Evolutionary conservation across 2,888 invertebrate genomes (phyloP).

Genomic region (Ferdinandea cuprea): DNA sequence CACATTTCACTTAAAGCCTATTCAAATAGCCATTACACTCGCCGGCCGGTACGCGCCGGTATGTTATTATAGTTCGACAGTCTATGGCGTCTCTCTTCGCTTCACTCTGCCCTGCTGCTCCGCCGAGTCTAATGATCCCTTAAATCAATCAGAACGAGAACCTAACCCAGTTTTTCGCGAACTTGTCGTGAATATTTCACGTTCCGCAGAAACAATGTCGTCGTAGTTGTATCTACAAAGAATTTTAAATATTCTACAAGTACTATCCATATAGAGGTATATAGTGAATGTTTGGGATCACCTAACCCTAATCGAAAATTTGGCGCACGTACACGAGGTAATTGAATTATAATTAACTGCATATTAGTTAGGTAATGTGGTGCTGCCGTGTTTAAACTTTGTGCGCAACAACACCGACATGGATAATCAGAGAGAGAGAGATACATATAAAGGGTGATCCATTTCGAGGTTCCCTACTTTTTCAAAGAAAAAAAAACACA

Average conservation of each 20-base stretch:
- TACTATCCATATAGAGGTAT: neutral
- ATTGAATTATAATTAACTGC: conserved; percentile 74
- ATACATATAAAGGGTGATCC: conserved; percentile 10
- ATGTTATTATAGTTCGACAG: conserved; percentile 5
- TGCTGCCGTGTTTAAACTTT: conserved; percentile 32
- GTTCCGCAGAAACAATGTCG: neutral
- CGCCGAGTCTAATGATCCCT: conserved; percentile 65
- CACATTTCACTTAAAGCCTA: conserved; percentile 67
- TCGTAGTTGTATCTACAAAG: neutral
- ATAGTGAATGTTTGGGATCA: conserved; percentile 17
- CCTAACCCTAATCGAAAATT: conserved; percentile 64
- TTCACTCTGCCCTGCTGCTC: neutral
- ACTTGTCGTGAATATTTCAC: conserved; percentile 48
- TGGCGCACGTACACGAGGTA: conserved; percentile 68
- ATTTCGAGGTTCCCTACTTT: too few species aligned
- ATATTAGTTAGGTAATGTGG: conserved; percentile 47
- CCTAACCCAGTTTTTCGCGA: conserved; percentile 64
- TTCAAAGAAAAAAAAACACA: too few species aligned
- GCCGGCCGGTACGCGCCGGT: conserved; percentile 56
- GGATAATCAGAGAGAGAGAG: conserved; percentile 14
- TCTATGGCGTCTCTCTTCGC: too few species aligned
- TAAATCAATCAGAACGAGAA: conserved; percentile 55
- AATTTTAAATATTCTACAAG: conserved; percentile 44
- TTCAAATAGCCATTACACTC: conserved; percentile 64
- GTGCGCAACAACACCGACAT: neutral